Base-by-base conservation (phyloP, 2,888 invertebrate species). In the Allacma fusca region DNA sequence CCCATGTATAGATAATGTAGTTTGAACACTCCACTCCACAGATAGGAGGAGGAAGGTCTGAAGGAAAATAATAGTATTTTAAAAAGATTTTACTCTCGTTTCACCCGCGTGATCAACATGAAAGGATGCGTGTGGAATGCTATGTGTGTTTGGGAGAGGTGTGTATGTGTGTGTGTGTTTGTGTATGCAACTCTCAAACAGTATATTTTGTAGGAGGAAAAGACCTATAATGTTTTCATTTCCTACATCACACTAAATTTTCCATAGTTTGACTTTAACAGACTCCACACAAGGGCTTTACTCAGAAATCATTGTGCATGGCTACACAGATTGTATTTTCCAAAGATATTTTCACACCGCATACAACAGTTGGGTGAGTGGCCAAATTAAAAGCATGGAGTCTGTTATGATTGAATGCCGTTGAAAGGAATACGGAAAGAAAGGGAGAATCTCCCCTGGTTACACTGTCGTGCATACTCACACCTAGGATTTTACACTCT, bases 301-400 rank as follows among this genome's bases (percentile, higher is more conserved):
- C 65, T 64, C 9, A 74, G 73, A 74, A 74, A 26, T 74, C 28
- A 65, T 72, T 59, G 59, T 62, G 72, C 72, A 72, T 72, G 72
- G 57, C 72, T 72, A 59, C 62, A 44, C 50, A 73, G 73, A 73
- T 62, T 73, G 62, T 72, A 50, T 69, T 69, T 19, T 69, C 21
- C 34, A 50, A 26, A 71, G 57, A 57, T 44, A 64, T 62, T 73
- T 64, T 64, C 73, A 64, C 73, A 64, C 50, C 71, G 29, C 28
- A 57, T 28, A 69, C 16, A 40, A 62, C 44, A 67, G 67, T 44
- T 76, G 76, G 77, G 72, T 67, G 77, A 77, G 71, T 77, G 72
- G 77, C 72, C 77, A 77, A 76, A 76, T 77, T 72, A 77, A 77
- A 77, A 77, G 77, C 50, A n/a, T 4, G 64, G 59, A 70, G 59